Conservation (phyloP, 2,113 vertebrate genomes). For the Nothobranchius kuhntae region DNA sequence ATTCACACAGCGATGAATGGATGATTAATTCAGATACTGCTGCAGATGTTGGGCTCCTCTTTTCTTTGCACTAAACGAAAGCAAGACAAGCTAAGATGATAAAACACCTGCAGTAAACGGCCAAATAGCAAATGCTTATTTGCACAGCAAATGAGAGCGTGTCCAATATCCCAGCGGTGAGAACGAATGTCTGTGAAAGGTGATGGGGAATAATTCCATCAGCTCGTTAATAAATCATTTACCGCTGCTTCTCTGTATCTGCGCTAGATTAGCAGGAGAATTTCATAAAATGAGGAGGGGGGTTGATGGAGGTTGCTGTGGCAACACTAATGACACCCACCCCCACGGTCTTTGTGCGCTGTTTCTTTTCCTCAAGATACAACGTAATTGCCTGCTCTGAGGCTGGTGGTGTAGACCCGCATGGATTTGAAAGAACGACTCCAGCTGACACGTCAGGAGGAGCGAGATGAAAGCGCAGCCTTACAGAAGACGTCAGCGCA, state of each 20-base stretch:
- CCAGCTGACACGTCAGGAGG: not conserved
- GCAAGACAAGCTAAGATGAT: slow-evolving; percentile 42
- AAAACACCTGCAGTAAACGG: slow-evolving; percentile 24
- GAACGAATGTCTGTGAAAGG: slow-evolving; percentile 65
- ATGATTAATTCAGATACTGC: slow-evolving; percentile 50
- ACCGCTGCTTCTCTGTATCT: slow-evolving; percentile 50
- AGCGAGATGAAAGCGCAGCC: not conserved
- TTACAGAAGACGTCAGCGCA: not conserved
- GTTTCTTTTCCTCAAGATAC: slow-evolving; percentile 39
- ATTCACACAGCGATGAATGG: slow-evolving; percentile 32
- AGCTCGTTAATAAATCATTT: slow-evolving; percentile 74
- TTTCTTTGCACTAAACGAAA: slow-evolving; percentile 38
- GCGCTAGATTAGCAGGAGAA: slow-evolving; percentile 55
- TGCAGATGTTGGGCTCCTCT: slow-evolving; percentile 35
- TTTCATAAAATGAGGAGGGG: slow-evolving; percentile 52
- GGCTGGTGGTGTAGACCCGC: slow-evolving; percentile 30
- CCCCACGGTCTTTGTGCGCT: slow-evolving; percentile 36
- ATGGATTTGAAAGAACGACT: slow-evolving; percentile 6
- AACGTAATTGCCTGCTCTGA: slow-evolving; percentile 50
- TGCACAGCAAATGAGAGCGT: slow-evolving; percentile 62
- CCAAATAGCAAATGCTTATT: slow-evolving; percentile 52
- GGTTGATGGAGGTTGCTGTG: slow-evolving; percentile 58
- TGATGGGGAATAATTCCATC: slow-evolving; percentile 70
- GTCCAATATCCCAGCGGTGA: slow-evolving; percentile 54
- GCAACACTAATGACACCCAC: slow-evolving; percentile 70